A percentile compares a stretch with the other conserved stretches of the same genome.
Conservation (phyloP, 2,888 invertebrate species). For the Torymus tubicola region DNA sequence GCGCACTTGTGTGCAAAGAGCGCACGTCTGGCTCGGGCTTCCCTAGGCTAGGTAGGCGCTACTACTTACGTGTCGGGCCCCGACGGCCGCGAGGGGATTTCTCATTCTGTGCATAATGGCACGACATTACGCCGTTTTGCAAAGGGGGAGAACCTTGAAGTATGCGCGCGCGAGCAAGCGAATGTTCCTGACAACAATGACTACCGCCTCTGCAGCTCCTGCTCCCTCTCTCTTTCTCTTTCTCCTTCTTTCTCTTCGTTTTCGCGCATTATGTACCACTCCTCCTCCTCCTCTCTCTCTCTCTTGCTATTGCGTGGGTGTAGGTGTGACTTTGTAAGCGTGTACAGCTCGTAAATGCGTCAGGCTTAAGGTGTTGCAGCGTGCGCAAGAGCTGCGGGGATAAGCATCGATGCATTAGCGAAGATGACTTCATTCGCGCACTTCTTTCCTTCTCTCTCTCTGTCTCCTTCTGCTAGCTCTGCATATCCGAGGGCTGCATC, state of each 20-base stretch:
- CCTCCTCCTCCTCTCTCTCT: neutral
- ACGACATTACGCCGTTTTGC: slow-evolving; percentile 66
- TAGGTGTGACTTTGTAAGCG: slow-evolving; percentile 52
- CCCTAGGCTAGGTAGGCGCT: too few species aligned
- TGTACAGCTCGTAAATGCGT: slow-evolving; percentile 66
- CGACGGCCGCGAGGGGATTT: neutral
- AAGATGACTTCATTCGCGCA: slow-evolving; percentile 71
- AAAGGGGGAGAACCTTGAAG: slow-evolving; percentile 60
- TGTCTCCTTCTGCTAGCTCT: neutral
- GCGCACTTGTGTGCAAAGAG: neutral
- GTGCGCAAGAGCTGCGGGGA: slow-evolving; percentile 55
- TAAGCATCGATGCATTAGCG: slow-evolving; percentile 71
- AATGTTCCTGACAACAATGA: slow-evolving; percentile 20
- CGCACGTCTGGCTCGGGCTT: slow-evolving; percentile 6
- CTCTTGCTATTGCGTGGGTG: neutral
- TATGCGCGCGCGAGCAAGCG: slow-evolving; percentile 42
- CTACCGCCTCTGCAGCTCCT: neutral
- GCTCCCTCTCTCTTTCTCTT: slow-evolving; percentile 6
- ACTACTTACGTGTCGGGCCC: neutral
- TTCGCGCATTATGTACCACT: neutral
- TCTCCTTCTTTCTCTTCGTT: neutral
- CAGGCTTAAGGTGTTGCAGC: slow-evolving; percentile 63
- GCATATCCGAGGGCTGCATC: slow-evolving; percentile 9
- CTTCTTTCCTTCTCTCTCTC: slow-evolving; percentile 50
- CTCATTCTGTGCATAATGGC: slow-evolving; percentile 60